Conservation (phyloP, 2,888 invertebrate genomes). For the Aphrophora alni region DNA sequence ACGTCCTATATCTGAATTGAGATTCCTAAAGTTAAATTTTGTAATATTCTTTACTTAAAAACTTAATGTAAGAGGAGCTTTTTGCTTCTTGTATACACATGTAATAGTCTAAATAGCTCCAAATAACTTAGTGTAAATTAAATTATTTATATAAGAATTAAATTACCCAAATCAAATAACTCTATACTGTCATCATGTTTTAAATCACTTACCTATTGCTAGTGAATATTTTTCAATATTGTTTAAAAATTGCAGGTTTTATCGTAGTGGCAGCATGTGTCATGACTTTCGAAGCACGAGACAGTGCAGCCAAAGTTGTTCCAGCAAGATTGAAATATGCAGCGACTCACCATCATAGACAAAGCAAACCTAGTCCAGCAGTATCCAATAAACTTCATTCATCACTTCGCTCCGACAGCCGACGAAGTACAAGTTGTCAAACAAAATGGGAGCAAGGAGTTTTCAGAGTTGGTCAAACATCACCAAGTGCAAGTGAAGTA, state of each 20-base stretch:
- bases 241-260: conserved; percentile 71
- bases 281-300: conserved; percentile 97
- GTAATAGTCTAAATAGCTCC: too few species aligned
- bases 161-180: too few species aligned
- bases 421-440: conserved; percentile 55
- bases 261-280: conserved; percentile 97
- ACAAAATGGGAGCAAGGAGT: conserved; percentile 57
- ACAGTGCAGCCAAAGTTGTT: conserved; percentile 91
- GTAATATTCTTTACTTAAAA: too few species aligned
- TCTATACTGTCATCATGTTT: too few species aligned
- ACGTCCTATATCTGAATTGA: too few species aligned
- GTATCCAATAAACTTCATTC: conserved; percentile 41
- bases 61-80: too few species aligned
- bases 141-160: too few species aligned
- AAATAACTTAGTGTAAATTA: too few species aligned
- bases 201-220: too few species aligned
- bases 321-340: conserved; percentile 67
- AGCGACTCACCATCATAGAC: conserved; percentile 35
- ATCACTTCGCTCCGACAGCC: conserved; percentile 43
- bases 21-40: too few species aligned
- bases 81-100: too few species aligned
- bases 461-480: conserved; percentile 57
- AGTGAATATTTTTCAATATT: not conserved
- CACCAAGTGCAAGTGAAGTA: conserved; percentile 50
- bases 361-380: conserved; percentile 41